These are phyloP conservation scores for Montipora capricornis DNA, from an alignment of 64 coral and sea anemone genomes.

Conservation along the genomic window DNA sequence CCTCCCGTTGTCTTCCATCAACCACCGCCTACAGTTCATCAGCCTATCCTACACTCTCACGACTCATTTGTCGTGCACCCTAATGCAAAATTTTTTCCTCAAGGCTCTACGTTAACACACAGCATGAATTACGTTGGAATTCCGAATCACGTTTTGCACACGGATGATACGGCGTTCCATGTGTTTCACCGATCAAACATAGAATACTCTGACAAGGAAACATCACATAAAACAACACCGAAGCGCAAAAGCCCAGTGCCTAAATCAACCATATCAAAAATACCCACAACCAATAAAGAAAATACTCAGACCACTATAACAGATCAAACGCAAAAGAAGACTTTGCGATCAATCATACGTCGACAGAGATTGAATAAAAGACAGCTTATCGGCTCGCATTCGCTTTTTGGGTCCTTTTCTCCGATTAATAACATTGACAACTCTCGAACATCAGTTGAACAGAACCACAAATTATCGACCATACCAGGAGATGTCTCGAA, in stretches of 20 bases:
- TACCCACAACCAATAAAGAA: slow-evolving; percentile 61
- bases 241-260: background rate
- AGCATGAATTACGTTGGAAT: slow-evolving; percentile 78
- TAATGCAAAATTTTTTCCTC: slow-evolving; percentile 66
- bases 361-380: slow-evolving; percentile 50
- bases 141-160: slow-evolving; percentile 74
- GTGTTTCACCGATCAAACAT: slow-evolving; percentile 76
- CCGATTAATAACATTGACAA: slow-evolving; percentile 76
- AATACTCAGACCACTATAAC: slow-evolving; percentile 69
- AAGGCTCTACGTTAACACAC: slow-evolving; percentile 83
- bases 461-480: slow-evolving; percentile 75
- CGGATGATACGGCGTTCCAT: slow-evolving; percentile 18
- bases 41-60: slow-evolving; percentile 92
- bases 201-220: slow-evolving; percentile 21
- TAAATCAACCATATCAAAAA: slow-evolving; percentile 82
- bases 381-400: slow-evolving; percentile 83
- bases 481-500: slow-evolving; percentile 64
- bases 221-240: background rate
- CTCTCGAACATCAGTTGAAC: slow-evolving; percentile 62
- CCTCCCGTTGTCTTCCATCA: slow-evolving; percentile 96
- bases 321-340: slow-evolving; percentile 75
- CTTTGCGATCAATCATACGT: slow-evolving; percentile 63
- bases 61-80: slow-evolving; percentile 91
- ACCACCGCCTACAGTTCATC: slow-evolving; percentile 91
- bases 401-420: slow-evolving; percentile 68